These are phyloP conservation scores for Hippocampus comes DNA, from an alignment of 2,113 vertebrate genomes.

Conservation along the genomic window DNA sequence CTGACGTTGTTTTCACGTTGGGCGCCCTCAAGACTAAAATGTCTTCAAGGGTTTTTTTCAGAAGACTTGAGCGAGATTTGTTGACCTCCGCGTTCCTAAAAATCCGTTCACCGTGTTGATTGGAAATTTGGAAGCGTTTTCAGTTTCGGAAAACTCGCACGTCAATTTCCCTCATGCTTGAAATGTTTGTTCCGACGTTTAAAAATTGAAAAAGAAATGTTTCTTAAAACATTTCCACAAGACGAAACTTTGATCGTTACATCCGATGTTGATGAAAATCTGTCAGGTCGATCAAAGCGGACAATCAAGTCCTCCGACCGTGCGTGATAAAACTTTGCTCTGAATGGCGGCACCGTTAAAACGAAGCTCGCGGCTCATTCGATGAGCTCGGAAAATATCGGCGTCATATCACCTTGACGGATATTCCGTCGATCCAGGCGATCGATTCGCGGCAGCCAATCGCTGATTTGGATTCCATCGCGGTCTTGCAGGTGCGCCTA, in stretches of 20 bases:
- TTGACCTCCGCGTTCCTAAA: neutral
- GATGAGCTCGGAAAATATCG: constrained; percentile 37
- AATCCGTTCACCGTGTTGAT: no score
- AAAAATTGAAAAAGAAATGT: no score
- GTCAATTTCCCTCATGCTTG: no score
- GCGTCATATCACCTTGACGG: constrained; percentile 28
- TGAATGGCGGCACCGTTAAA: constrained; percentile 45
- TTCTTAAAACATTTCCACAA: no score
- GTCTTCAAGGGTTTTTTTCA: neutral
- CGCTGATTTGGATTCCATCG: neutral
- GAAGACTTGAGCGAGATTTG: neutral
- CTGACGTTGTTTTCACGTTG: neutral
- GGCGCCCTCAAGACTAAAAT: neutral
- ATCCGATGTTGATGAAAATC: no score
- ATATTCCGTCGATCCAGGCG: constrained; percentile 14
- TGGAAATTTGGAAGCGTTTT: no score
- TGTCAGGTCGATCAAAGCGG: no score
- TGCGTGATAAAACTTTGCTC: constrained; percentile 20
- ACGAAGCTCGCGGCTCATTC: constrained; percentile 29
- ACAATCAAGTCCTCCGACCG: neutral
- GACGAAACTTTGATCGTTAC: no score
- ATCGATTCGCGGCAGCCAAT: constrained; percentile 21
- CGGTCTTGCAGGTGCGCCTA: constrained; percentile 11
- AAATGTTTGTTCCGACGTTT: no score
- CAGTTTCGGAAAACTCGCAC: no score